Base-by-base conservation (phyloP, 2,113 vertebrate genomes). In the Puma concolor region DNA sequence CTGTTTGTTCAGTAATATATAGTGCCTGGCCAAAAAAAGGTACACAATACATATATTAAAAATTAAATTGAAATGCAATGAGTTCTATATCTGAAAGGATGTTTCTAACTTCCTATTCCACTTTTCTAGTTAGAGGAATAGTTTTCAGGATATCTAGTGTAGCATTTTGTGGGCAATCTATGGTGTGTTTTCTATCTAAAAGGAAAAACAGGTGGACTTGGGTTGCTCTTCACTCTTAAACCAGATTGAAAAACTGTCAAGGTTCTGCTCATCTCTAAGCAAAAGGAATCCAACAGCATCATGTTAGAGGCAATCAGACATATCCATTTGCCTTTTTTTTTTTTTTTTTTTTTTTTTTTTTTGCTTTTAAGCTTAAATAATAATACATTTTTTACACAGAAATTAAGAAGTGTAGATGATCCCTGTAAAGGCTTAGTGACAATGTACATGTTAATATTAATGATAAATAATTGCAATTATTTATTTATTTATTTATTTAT, bases 381-480 rank as follows among this genome's bases (percentile, higher is more conserved):
- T 38, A 95, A 86, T 77, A 77, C 7, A 31, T 67, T 89, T 50
- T 63, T 10, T 66, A 79, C 38, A 21, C 36, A 76, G n/a, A 83
- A 16, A 66, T 81, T 66, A 89, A 44, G 57, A 93, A 95, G 79
- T 52, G 31, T 52, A 69, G 64, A 44, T 92, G n/a, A 27, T 92
- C 16, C 84, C 54, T 77, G 12, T 14, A 85, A 92, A 96, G 69
- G 48, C 41, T 74, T 88, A 91, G 94, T 96, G 71, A 77, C 91
- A 92, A 86, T 76, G 23, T 60, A 97, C 88, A 93, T 79, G 93
- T 10, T 71, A 90, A 74, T 94, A 77, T 88, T 84, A 95, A 67
- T 79, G 79, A 63, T 0, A 50, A 91, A 89, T 95, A 97, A 92
- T 57, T 79, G n/a, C 95, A 93, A 77, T 31, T 38, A 63, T 69